Evolutionary conservation across 1,140 invertebrate species (phyloP).

Genomic region (Pseudachorutes palmiensis): DNA sequence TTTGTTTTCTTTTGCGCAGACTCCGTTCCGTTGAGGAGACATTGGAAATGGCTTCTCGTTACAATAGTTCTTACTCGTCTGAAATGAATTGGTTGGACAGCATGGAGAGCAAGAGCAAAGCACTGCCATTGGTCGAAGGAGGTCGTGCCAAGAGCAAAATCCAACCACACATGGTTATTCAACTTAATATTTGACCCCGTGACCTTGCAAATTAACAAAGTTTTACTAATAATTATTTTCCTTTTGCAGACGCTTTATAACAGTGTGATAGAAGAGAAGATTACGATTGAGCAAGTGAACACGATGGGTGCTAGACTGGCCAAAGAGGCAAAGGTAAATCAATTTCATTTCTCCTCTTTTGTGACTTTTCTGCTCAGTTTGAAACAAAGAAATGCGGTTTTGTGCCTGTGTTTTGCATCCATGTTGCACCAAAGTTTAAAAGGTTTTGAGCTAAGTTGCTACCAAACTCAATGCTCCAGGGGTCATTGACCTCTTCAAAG

Average conservation of each 20-base stretch:
- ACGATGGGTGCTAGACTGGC: constrained; percentile 89
- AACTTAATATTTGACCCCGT: neutral
- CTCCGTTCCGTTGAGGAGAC: constrained; percentile 75
- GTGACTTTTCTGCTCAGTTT: neutral
- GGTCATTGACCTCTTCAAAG: no score
- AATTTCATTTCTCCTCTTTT: constrained; percentile 8
- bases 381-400: no score
- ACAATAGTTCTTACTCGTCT: constrained; percentile 72
- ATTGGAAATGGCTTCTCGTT: constrained; percentile 73
- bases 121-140: constrained; percentile 58
- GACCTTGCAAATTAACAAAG: neutral
- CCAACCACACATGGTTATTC: constrained; percentile 67
- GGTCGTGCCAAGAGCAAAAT: constrained; percentile 59
- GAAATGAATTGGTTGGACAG: constrained; percentile 82
- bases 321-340: constrained; percentile 90
- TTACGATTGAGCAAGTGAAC: constrained; percentile 91
- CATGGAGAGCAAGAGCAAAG: constrained; percentile 63
- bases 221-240: neutral
- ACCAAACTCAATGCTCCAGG: no score
- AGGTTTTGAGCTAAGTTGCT: no score
- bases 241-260: constrained; percentile 70
- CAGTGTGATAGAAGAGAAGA: constrained; percentile 76
- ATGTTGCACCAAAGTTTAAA: no score
- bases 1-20: constrained; percentile 48
- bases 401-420: no score